Evolutionary conservation across 30 jellyfish, hydroid and myxozoan genomes (phyloP).

Genomic region (Pseudorhiza aurosa): DNA sequence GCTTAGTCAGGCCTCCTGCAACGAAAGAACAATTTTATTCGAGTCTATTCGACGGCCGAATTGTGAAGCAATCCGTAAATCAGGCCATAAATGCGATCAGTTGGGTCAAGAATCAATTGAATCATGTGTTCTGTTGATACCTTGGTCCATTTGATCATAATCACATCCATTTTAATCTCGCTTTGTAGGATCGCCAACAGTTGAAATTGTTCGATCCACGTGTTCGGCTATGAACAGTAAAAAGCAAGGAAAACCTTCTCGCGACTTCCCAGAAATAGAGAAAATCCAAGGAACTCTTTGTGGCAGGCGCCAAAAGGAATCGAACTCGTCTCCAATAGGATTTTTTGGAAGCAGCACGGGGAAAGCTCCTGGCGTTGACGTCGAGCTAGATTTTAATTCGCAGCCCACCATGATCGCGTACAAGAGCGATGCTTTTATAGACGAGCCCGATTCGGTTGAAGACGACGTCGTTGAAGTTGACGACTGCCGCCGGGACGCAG

Average conservation of each 20-base stretch:
- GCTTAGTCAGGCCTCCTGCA: too few relatives aligned
- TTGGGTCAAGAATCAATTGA: too few relatives aligned
- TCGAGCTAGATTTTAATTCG: conserved; percentile 42
- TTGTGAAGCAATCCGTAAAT: too few relatives aligned
- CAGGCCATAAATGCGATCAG: too few relatives aligned
- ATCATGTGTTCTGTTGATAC: too few relatives aligned
- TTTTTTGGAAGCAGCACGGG: too few relatives aligned
- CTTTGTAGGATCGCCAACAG: conserved; percentile 57
- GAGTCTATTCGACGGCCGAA: too few relatives aligned
- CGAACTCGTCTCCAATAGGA: neutral
- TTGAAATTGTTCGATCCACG: neutral
- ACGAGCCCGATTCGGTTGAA: neutral
- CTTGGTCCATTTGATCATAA: too few relatives aligned
- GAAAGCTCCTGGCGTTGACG: too few relatives aligned
- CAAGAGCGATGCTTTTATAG: conserved; percentile 6
- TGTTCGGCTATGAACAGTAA: neutral
- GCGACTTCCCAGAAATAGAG: neutral
- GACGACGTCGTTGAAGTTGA: neutral
- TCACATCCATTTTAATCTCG: conserved; percentile 72
- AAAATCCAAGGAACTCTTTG: neutral
- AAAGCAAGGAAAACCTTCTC: neutral
- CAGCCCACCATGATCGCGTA: conserved; percentile 66
- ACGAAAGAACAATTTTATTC: too few relatives aligned
- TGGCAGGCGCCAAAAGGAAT: neutral
- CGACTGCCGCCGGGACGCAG: neutral